Evolutionary conservation across 2,113 vertebrate genomes (phyloP), one percentile per base, ranked within the genome.

Genomic region (Pterocles burchelli): DNA sequence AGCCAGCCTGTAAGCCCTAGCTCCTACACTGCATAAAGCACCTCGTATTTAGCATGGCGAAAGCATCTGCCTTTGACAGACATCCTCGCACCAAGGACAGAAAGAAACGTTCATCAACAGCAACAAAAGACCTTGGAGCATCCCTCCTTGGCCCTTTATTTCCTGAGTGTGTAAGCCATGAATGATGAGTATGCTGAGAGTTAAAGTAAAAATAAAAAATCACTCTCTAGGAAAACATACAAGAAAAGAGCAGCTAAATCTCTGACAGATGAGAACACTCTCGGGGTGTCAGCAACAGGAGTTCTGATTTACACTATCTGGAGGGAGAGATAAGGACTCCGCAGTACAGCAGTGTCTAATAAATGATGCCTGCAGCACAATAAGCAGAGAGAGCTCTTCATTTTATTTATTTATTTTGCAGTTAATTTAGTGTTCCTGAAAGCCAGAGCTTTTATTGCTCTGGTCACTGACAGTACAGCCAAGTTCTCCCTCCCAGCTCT

Each of bases 261-360:
- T 96, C 82, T 93, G 90, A 96, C 96, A 93, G 92, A 96, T 91
- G 96, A 97, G 96, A 95, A 94, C 17, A 34, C 95, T 96, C 95
- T 71, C 4, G 7, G 95, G 84, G 92, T 96, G 93, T 78, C 83
- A 94, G 96, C 96, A 95, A 95, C 80, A 80, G 95, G 92, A 95
- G 92, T 93, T 95, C 92, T 96, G 96, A 96, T 97, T 96, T 96
- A 97, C 96, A 91, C 94, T 96, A 96, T 97, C 96, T 97, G 96
- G 96, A 96, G 96, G 93, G 88, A 97, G 92, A 97, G 96, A 97
- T 97, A 97, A 96, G 96, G 95, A 89, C 90, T 94, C 49, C 5
- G 1, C 92, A 85, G 83, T 84, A 91, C 83, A 96, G 88, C 96
- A 94, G 92, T 90, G 93, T 94, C 96, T 94, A 96, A 97, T 94